Percentiles rank a stretch among this genome's conserved stretches.
Conservation (phyloP, 2,113 vertebrate species). For the Hemicordylus capensis region DNA sequence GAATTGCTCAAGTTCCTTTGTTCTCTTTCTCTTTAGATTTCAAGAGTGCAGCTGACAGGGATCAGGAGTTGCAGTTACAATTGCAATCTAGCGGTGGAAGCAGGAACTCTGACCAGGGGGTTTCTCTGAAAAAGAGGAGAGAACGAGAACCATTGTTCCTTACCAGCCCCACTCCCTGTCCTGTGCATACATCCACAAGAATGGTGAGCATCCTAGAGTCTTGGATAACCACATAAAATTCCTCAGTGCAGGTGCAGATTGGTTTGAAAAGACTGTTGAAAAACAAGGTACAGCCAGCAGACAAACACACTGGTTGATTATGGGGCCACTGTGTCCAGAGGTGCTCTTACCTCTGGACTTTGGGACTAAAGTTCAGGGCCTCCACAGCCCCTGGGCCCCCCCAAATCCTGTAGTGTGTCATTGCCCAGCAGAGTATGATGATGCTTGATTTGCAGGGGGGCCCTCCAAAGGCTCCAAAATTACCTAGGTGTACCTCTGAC, state of each 20-base stretch:
- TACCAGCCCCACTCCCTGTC: not conserved
- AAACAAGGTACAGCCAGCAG: not conserved
- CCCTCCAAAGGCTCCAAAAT: too few relatives aligned
- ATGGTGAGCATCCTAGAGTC: conserved; percentile 13
- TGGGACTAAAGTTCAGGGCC: too few relatives aligned
- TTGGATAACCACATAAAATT: not conserved
- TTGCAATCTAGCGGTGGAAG: not conserved
- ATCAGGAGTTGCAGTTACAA: not conserved
- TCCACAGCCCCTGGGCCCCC: too few relatives aligned
- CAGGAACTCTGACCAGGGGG: not conserved
- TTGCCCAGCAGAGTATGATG: too few relatives aligned
- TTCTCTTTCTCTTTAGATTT: not conserved
- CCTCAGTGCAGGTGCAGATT: too few relatives aligned
- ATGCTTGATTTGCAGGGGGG: too few relatives aligned
- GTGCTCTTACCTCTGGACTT: too few relatives aligned
- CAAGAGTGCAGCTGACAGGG: not conserved
- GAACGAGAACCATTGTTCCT: not conserved
- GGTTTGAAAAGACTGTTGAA: not conserved
- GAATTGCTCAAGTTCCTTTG: not conserved
- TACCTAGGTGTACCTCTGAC: too few relatives aligned
- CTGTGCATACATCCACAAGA: not conserved
- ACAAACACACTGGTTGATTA: not conserved
- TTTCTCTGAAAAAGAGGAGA: not conserved
- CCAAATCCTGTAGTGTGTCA: too few relatives aligned
- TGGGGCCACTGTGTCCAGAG: not conserved